Conservation (phyloP, 2,797 vertebrate genomes). For the Balearica regulorum region DNA sequence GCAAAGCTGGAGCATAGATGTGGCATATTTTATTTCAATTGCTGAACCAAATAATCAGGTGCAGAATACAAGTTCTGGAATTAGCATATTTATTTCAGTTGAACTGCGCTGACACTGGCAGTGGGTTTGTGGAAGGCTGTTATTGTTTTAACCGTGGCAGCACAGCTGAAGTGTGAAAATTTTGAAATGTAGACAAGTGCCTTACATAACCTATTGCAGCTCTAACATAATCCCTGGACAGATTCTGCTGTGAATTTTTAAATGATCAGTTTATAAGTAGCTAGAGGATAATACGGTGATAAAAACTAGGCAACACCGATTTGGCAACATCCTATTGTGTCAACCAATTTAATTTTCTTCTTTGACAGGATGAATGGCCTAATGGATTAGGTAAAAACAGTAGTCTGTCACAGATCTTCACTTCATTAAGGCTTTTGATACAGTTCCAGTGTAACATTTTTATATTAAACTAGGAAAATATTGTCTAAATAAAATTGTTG, state of each 20-base stretch:
- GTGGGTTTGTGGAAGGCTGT: neutral
- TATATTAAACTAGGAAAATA: neutral
- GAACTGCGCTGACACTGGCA: conserved; percentile 12
- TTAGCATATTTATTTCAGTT: conserved; percentile 47
- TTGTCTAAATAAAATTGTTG: neutral
- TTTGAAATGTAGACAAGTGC: conserved; percentile 29
- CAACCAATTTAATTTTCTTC: neutral
- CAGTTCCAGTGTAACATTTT: neutral
- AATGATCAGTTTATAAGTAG: neutral
- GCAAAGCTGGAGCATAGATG: neutral
- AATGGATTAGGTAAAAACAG: neutral
- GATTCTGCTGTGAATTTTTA: neutral
- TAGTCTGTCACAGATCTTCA: neutral
- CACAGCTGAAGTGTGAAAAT: conserved; percentile 47
- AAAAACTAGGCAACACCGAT: neutral
- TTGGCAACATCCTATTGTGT: neutral
- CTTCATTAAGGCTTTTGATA: neutral
- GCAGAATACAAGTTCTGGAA: conserved; percentile 5
- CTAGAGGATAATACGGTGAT: neutral
- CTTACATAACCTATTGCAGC: conserved; percentile 4
- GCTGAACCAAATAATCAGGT: conserved; percentile 41
- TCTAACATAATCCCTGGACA: neutral
- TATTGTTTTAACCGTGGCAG: neutral
- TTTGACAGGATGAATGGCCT: neutral
- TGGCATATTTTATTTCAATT: conserved; percentile 9